Evolutionary conservation across 2,888 invertebrate genomes (phyloP), one percentile per base, ranked within the genome.

Genomic region (Leptinotarsa haldemani): DNA sequence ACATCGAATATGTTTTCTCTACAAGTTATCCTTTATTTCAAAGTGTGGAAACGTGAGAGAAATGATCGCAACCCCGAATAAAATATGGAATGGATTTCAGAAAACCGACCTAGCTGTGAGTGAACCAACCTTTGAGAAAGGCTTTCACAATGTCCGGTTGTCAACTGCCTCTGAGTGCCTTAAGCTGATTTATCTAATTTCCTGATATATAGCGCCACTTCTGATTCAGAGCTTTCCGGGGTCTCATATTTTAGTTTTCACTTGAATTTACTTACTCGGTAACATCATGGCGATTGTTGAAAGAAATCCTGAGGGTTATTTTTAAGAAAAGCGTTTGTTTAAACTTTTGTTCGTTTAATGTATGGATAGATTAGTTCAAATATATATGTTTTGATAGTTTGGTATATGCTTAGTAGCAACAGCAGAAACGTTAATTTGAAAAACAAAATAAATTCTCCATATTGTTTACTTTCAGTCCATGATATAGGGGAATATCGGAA

Each of bases 161-260:
- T 65, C 68, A 65, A 65, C 47, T 65, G 63, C 65, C 69, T 22
- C 64, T 68, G 48, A 70, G 25, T 64, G 72, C 74, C 71, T 56
- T 52, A 25, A 72, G 74, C 69, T 72, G 66, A 71, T 75, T 72
- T 75, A 74, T 72, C 66, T 75, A 75, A 75, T 75, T 75, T 75
- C 74, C 74, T 72, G 71, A 70, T 70, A 65, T 70, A 74, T 61
- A 40, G 40, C 61, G 18, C 61, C 30, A 61, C 30, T 61, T 61
- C 61, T 61, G 61, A 61, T 61, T 61, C 61, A 25, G 40, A 61
- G 61, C 25, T 61, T 40, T 61, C 30, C n/a, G n/a, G 40, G 30
- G 30, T 61, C 25, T 61, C 25, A 30, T 61, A 61, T 61, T 61
- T 61, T 16, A 61, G 61, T 40, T 61, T 61, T n/a, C 16, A 61